phyloP scores from a whole-genome alignment of 2,888 invertebrate species.

The Campopleginae sp. region DNA sequence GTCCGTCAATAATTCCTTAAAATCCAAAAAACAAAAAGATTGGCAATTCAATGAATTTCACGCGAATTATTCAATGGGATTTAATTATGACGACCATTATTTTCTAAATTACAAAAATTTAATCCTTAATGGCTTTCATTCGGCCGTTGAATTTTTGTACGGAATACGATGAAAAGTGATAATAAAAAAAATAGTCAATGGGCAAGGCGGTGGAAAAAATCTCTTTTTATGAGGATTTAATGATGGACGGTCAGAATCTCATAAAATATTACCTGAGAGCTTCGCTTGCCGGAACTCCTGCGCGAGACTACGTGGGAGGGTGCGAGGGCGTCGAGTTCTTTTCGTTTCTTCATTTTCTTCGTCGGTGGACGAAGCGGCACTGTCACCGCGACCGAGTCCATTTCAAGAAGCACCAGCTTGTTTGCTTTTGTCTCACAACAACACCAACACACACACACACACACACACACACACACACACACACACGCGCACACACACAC shows the following conservation, averaged over 20 bases:
- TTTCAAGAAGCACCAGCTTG: slow-evolving; percentile 79
- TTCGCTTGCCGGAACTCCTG: slow-evolving; percentile 81
- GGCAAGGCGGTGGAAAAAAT: background rate
- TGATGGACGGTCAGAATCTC: background rate
- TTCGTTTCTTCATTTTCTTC: slow-evolving; percentile 91
- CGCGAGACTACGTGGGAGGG: slow-evolving; percentile 84
- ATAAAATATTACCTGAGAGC: slow-evolving; percentile 77
- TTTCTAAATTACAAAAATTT: background rate
- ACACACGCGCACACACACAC: background rate
- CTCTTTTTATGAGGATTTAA: background rate
- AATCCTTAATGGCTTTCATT: background rate
- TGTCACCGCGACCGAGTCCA: slow-evolving; percentile 88
- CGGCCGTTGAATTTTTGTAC: background rate
- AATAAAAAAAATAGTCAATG: background rate
- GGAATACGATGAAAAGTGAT: background rate
- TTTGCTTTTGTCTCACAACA: slow-evolving; percentile 32
- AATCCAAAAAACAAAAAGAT: slow-evolving; percentile 59
- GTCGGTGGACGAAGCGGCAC: slow-evolving; percentile 86
- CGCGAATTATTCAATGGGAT: background rate
- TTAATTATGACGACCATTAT: background rate
- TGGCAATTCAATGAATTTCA: background rate
- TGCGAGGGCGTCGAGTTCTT: slow-evolving; percentile 91
- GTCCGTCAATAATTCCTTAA: slow-evolving; percentile 88
- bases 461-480: background rate
- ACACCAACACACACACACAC: background rate